These are phyloP conservation scores for Gnathonemus echidnorhynchus DNA, from an alignment of 2,113 vertebrate genomes.

Conservation along the genomic window DNA sequence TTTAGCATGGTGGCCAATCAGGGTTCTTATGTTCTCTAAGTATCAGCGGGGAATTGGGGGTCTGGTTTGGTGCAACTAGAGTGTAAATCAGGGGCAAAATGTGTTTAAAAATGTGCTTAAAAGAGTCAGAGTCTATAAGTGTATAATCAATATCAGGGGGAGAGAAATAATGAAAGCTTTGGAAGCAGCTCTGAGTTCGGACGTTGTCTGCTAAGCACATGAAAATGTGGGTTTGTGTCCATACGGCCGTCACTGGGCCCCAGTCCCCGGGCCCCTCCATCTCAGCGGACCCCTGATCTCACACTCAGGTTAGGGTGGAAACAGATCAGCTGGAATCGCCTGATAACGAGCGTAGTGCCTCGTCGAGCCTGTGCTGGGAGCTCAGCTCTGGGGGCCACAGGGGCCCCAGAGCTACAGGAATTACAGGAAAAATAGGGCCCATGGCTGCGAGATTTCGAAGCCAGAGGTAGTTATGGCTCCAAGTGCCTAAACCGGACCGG, in stretches of 20 bases:
- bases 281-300: not conserved
- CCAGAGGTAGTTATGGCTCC: not conserved
- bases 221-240: not conserved
- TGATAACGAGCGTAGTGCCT: conserved; percentile 34
- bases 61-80: not conserved
- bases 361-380: conserved; percentile 36
- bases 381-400: conserved; percentile 25
- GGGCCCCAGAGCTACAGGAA: not conserved
- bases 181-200: not conserved
- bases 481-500: not conserved
- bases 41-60: not conserved
- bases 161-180: not conserved
- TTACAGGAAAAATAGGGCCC: not conserved
- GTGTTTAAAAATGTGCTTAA: conserved; percentile 12
- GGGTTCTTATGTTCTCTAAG: not conserved
- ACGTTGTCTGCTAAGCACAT: not conserved
- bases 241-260: not conserved
- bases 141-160: not conserved
- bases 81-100: not conserved
- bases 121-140: not conserved
- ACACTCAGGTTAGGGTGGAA: conserved; percentile 24
- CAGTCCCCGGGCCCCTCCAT: too few relatives aligned
- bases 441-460: not conserved
- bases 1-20: not conserved
- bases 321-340: conserved; percentile 36